Evolutionary conservation across 2,113 vertebrate species (phyloP).

Genomic region (Oxyura jamaicensis): DNA sequence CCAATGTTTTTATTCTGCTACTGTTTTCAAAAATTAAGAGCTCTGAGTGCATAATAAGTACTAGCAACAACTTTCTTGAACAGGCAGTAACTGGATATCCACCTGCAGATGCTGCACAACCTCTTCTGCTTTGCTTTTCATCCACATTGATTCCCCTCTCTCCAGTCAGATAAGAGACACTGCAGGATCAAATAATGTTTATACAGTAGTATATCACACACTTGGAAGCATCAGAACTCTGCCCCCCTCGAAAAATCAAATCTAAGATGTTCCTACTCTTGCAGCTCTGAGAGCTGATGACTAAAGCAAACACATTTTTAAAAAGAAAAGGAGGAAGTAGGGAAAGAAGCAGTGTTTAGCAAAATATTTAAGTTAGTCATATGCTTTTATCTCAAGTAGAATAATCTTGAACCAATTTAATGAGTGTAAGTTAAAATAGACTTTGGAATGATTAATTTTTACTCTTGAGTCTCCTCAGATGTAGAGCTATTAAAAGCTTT

Average conservation of each 20-base stretch:
- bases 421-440: slow-evolving; percentile 15
- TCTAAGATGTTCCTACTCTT: not conserved
- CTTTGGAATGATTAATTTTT: slow-evolving; percentile 51
- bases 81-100: not conserved
- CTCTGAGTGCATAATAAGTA: not conserved
- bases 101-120: not conserved
- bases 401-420: not conserved
- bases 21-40: not conserved
- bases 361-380: slow-evolving; percentile 7
- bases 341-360: not conserved
- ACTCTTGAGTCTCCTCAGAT: slow-evolving; percentile 4
- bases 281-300: not conserved
- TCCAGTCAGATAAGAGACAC: not conserved
- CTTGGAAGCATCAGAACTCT: not conserved
- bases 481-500: not conserved
- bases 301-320: not conserved
- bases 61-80: not conserved
- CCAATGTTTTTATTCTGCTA: not conserved
- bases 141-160: not conserved
- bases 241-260: not conserved
- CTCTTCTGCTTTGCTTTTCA: not conserved
- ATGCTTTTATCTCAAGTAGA: not conserved
- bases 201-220: not conserved
- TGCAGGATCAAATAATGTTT: not conserved
- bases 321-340: not conserved